phyloP scores from a whole-genome alignment of 2,888 invertebrate species.

The Hesperia comma region DNA sequence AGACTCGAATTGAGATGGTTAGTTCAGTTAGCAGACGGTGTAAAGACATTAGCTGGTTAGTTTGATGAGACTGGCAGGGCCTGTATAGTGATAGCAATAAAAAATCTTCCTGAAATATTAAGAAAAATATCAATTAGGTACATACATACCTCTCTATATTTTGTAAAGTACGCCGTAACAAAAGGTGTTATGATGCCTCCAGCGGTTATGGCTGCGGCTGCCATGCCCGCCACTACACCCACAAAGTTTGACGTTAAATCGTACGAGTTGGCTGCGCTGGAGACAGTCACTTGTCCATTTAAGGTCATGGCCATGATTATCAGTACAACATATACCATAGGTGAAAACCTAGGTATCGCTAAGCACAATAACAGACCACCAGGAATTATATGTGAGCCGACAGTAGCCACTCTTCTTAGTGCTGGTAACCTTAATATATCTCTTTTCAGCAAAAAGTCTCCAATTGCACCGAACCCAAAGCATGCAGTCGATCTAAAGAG shows the following conservation, averaged over 20 bases:
- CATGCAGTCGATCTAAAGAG: conserved; percentile 41
- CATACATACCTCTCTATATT: conserved; percentile 63
- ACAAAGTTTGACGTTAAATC: conserved; percentile 87
- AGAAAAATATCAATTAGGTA: too few relatives aligned
- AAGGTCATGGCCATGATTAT: conserved; percentile 82
- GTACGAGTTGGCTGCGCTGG: conserved; percentile 78
- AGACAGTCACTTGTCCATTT: conserved; percentile 74
- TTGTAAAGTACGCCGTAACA: conserved; percentile 82
- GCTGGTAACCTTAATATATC: conserved; percentile 47
- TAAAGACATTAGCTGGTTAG: too few relatives aligned
- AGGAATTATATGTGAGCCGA: conserved; percentile 70
- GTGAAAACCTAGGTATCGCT: conserved; percentile 70
- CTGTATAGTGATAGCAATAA: too few relatives aligned
- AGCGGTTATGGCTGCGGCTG: conserved; percentile 84
- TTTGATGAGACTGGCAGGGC: too few relatives aligned
- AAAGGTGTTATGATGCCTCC: conserved; percentile 86
- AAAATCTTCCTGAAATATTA: too few relatives aligned
- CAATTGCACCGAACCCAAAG: conserved; percentile 42
- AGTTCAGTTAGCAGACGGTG: too few relatives aligned
- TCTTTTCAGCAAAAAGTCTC: conserved; percentile 52
- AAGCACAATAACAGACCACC: conserved; percentile 59
- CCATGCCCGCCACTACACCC: conserved; percentile 85
- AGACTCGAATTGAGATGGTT: too few relatives aligned
- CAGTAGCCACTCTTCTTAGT: conserved; percentile 78
- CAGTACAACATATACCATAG: conserved; percentile 75